phyloP scores from a whole-genome alignment of 2,888 invertebrate species.

The Macrophya alboannulata region DNA sequence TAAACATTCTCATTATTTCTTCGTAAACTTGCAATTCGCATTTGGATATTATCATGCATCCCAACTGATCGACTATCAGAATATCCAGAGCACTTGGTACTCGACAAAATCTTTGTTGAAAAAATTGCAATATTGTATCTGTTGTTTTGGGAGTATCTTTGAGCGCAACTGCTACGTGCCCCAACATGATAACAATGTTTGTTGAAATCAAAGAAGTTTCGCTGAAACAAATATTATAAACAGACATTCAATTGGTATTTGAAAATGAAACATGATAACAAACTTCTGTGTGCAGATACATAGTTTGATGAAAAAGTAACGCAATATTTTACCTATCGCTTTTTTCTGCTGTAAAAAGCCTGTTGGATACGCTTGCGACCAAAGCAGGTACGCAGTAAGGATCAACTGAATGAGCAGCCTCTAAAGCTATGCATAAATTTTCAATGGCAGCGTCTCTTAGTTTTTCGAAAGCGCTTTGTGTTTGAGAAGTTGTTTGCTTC shows the following conservation, averaged over 20 bases:
- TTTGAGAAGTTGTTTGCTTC: constrained; percentile 81
- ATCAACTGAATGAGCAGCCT: constrained; percentile 94
- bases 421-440: constrained; percentile 95
- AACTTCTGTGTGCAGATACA: background rate
- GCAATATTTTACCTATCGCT: constrained; percentile 86
- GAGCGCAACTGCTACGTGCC: constrained; percentile 97
- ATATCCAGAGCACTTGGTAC: constrained; percentile 96
- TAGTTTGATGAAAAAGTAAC: background rate
- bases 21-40: constrained; percentile 92
- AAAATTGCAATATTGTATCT: constrained; percentile 97
- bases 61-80: constrained; percentile 97
- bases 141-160: constrained; percentile 97
- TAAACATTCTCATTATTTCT: constrained; percentile 99
- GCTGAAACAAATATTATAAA: background rate
- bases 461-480: constrained; percentile 92
- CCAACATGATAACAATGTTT: constrained; percentile 98
- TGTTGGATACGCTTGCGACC: constrained; percentile 97
- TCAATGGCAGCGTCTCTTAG: constrained; percentile 97
- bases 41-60: constrained; percentile 98
- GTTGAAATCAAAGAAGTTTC: constrained; percentile 88
- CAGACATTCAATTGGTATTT: background rate
- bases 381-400: constrained; percentile 97
- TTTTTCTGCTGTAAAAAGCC: constrained; percentile 96
- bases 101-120: constrained; percentile 96
- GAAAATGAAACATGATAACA: background rate